Evolutionary conservation across 2,888 invertebrate species (phyloP), one percentile per base, ranked within the genome.

Genomic region (Silvanus unidentatus): DNA sequence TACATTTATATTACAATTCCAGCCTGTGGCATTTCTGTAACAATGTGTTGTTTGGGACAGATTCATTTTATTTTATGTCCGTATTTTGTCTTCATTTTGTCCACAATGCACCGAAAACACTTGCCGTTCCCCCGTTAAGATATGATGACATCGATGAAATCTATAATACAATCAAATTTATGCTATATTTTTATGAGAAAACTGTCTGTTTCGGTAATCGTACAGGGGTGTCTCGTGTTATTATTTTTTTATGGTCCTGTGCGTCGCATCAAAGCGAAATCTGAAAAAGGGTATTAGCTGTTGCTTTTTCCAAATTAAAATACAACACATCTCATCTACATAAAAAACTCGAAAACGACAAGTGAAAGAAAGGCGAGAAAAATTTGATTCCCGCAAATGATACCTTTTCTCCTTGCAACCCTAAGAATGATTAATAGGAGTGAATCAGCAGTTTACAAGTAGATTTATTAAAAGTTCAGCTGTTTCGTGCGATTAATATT

Each of bases 1-100:
- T 66, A 63, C 65, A 64, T 66, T 60, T 65, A 66, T 65, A 65
- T 66, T 64, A 55, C 59, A 63, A 62, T 65, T 63, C 51, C 57
- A 38, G 45, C 29, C 52, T 45, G 43, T 44, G 48, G 52, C 50
- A 50, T 51, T 48, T 55, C n/a, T 50, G 52, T 47, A 44, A 45
- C 56, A 57, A 55, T 53, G 55, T 60, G 60, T 59, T 60, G 57
- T 60, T 57, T 47, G 50, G 55, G 51, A 52, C 53, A 51, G 53
- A 61, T 59, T 55, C 55, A 47, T 58, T 55, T 54, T 51, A 52
- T 54, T 63, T 61, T 60, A 63, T 61, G 57, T 57, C 55, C 52
- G 54, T 48, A 55, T 63, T 62, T 59, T 54, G 58, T 58, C 58
- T 59, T 53, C 52, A 55, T 55, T 54, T 55, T 52, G 54, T 54